Base-by-base conservation (phyloP, 2,113 vertebrate species). In the Bubo bubo region DNA sequence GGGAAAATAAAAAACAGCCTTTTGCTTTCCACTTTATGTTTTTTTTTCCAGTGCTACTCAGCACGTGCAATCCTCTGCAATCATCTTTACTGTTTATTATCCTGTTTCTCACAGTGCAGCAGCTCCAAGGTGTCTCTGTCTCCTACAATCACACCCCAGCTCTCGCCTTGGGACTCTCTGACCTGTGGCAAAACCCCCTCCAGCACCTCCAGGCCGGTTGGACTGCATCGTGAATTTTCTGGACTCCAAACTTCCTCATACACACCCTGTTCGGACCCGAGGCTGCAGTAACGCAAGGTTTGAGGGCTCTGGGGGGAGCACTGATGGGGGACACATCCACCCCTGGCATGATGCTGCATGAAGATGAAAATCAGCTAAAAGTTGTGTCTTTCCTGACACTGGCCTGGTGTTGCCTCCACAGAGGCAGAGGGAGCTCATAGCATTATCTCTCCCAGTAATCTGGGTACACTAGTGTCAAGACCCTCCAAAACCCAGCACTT, bases 321-420 rank as follows among this genome's bases (percentile, higher is more conserved):
- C 5, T 8, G 10, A 5, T 18, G 21, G n/a, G 22, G 21, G 9
- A 32, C 9, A 28, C 2, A 10, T 10, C 53, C 15, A 8, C 5
- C 13, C 6, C 3, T 3, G 1, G 6, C 0, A 0, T 0, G 0
- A 62, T 6, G 26, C 10, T 0, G 0, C 6, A 3, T 4, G 9
- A 1, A 5, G 26, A 6, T 6, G 6, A 3, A 14, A 23, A 12
- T 53, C 32, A 73, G 8, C 8, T 37, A 10, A 2, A 47, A n/a
- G 30, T 10, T 30, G 13, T 23, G 9, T 4, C 4, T 64, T 59
- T 59, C 16, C 39, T 64, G 28, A 12, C 27, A 16, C 2, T 64
- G 37, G 39, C 41, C 13, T 9, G 17, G 16, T 19, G 9, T 4
- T 26, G 9, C 5, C 30, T 59, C 28, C n/a, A 22, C 6, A 39